phyloP scores from a whole-genome alignment of 2,888 invertebrate genomes.

The Parochlus steinenii region DNA sequence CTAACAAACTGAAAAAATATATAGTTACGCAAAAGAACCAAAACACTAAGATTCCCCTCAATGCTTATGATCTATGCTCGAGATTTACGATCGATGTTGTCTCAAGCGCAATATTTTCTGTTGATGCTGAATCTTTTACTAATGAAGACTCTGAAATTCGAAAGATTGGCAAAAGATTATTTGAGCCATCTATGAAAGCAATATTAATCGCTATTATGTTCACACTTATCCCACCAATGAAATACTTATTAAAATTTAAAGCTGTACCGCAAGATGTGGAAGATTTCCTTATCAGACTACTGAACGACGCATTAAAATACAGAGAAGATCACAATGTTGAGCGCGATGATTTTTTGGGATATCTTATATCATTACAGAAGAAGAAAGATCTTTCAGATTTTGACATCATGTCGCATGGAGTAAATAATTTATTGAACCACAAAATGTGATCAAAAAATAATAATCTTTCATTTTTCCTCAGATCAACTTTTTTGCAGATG shows the following conservation, averaged over 20 bases:
- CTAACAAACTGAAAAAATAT: neutral
- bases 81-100: slow-evolving; percentile 17
- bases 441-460: too few relatives aligned
- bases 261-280: slow-evolving; percentile 14
- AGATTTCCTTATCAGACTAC: slow-evolving; percentile 15
- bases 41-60: slow-evolving; percentile 16
- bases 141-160: slow-evolving; percentile 12
- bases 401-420: slow-evolving; percentile 19
- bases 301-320: slow-evolving; percentile 15
- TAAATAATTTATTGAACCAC: too few relatives aligned
- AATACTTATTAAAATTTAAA: slow-evolving; percentile 13
- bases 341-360: slow-evolving; percentile 17
- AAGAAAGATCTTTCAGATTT: slow-evolving; percentile 18
- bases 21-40: slow-evolving; percentile 1
- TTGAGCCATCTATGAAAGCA: slow-evolving; percentile 8
- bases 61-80: neutral
- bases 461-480: too few relatives aligned
- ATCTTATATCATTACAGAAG: slow-evolving; percentile 16
- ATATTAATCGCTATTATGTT: slow-evolving; percentile 12
- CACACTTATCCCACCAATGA: slow-evolving; percentile 15
- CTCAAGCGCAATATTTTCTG: slow-evolving; percentile 23
- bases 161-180: slow-evolving; percentile 14
- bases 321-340: slow-evolving; percentile 13
- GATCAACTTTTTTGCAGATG: slow-evolving; percentile 22
- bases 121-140: slow-evolving; percentile 21